Conservation (phyloP, 2,113 vertebrate genomes). For the Sylvia atricapilla region DNA sequence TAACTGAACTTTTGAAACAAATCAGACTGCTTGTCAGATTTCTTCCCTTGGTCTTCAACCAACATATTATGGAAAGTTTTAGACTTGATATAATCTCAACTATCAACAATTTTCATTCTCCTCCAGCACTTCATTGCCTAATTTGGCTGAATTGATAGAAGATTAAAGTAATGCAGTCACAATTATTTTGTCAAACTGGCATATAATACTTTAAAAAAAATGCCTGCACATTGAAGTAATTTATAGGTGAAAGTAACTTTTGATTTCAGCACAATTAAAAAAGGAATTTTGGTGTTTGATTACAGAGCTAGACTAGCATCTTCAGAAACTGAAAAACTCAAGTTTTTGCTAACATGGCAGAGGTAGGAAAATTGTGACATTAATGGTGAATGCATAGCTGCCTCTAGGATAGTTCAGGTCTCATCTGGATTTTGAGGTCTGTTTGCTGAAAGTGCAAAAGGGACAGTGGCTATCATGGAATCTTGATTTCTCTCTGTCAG, state of each 20-base stretch:
- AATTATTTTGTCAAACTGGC: neutral
- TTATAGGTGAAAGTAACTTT: neutral
- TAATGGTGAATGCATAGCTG: neutral
- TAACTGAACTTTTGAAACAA: neutral
- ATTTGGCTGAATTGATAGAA: neutral
- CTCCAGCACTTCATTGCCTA: neutral
- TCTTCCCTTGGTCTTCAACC: conserved; percentile 28
- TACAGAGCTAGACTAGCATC: neutral
- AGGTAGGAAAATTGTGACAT: neutral
- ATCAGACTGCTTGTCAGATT: neutral
- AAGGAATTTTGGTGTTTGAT: neutral
- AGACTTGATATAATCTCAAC: neutral
- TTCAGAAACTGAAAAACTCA: neutral
- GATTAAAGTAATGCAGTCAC: neutral
- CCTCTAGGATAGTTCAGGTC: neutral
- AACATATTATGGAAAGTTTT: neutral
- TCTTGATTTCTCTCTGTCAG: neutral
- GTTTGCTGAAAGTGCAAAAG: neutral
- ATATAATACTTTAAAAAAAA: neutral
- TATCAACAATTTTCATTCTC: neutral
- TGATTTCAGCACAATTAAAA: neutral
- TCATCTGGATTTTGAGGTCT: neutral
- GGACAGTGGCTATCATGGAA: neutral
- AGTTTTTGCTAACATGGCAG: neutral
- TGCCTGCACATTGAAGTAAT: neutral